Evolutionary conservation across 2,113 vertebrate genomes (phyloP).

Genomic region (Tragelaphus imberbis): DNA sequence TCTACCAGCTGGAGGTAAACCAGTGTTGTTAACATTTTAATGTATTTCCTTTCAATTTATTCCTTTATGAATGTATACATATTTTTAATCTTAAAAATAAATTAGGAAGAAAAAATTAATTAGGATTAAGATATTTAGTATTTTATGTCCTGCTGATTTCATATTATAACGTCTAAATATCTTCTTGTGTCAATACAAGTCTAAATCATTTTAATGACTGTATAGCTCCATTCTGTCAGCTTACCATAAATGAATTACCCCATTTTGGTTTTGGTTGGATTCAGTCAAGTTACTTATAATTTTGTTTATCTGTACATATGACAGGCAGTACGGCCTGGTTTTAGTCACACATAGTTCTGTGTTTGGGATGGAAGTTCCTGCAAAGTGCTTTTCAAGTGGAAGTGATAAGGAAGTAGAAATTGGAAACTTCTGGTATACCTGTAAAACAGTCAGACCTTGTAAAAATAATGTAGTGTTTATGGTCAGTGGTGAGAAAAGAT

Average conservation of each 20-base stretch:
- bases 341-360: not conserved
- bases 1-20: not conserved
- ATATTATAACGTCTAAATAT: not conserved
- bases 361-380: not conserved
- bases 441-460: not conserved
- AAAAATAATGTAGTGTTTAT: not conserved
- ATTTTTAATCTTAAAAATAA: slow-evolving; percentile 29
- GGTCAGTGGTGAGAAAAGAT: not conserved
- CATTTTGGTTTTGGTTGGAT: not conserved
- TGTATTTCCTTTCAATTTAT: not conserved
- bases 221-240: not conserved
- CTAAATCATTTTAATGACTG: not conserved
- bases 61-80: not conserved
- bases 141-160: not conserved
- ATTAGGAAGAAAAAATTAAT: not conserved
- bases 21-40: not conserved
- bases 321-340: not conserved
- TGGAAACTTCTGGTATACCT: not conserved
- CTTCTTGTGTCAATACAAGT: not conserved
- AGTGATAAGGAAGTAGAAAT: not conserved
- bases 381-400: not conserved
- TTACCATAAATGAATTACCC: not conserved
- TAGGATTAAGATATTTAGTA: not conserved
- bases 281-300: not conserved
- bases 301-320: not conserved